These are phyloP conservation scores for Entomobrya multifasciata DNA, from an alignment of 2,888 invertebrate species.

Conservation along the genomic window DNA sequence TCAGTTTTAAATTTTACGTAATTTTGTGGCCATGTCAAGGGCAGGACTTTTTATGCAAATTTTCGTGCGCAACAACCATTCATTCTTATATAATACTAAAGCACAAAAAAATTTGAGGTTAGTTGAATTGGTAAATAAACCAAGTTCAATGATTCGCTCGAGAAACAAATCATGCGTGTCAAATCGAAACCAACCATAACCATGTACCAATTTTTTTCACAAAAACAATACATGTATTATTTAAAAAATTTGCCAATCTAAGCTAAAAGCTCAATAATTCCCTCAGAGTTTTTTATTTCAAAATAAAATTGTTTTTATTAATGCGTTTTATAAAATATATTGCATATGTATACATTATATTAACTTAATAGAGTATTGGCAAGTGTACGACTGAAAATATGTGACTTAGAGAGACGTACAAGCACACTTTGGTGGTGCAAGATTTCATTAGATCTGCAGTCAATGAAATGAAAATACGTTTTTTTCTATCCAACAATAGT, in stretches of 20 bases:
- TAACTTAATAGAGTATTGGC: slow-evolving; percentile 67
- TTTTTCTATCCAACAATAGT: slow-evolving; percentile 4
- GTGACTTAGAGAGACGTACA: slow-evolving; percentile 64
- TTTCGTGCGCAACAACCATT: no score
- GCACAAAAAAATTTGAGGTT: background rate
- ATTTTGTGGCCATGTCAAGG: slow-evolving; percentile 58
- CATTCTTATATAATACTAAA: background rate
- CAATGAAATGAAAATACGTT: slow-evolving; percentile 7
- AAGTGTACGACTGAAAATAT: slow-evolving; percentile 55
- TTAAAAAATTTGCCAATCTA: background rate
- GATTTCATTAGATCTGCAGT: slow-evolving; percentile 25
- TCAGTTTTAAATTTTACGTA: background rate
- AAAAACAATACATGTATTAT: background rate
- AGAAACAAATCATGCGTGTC: slow-evolving; percentile 47
- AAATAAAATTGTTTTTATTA: slow-evolving; percentile 13
- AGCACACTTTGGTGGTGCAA: slow-evolving; percentile 27
- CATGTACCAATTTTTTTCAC: background rate
- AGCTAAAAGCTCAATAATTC: no score
- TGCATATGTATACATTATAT: background rate
- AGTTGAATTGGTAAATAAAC: slow-evolving; percentile 25
- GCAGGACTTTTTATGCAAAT: slow-evolving; percentile 21
- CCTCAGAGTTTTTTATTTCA: slow-evolving; percentile 34
- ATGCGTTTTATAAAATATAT: slow-evolving; percentile 17
- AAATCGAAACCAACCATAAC: background rate
- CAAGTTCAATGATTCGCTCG: slow-evolving; percentile 58